Evolutionary conservation across 35 echinoderm and acorn worm genomes (phyloP).

Genomic region (Apostichopus californicus): DNA sequence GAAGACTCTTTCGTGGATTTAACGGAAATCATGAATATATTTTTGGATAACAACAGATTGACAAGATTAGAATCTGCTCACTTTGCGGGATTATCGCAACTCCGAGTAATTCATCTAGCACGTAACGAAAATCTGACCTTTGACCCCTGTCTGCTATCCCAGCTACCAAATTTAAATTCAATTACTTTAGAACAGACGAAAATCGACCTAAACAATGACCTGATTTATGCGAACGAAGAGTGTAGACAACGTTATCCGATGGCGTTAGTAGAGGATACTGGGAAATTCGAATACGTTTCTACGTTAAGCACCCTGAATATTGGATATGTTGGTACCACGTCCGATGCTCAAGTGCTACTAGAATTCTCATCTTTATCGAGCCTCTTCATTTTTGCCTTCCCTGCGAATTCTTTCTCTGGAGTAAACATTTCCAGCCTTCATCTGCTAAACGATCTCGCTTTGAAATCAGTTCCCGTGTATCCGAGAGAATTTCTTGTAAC

Average conservation of each 20-base stretch:
- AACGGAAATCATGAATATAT: neutral
- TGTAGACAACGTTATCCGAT: neutral
- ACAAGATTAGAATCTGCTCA: neutral
- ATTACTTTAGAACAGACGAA: neutral
- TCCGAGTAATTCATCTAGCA: neutral
- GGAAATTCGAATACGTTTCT: neutral
- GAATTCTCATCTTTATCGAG: neutral
- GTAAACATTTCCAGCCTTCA: neutral
- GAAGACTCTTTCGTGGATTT: neutral
- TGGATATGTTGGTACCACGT: neutral
- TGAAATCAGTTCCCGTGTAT: neutral
- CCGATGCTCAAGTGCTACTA: neutral
- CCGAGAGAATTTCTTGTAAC: constrained; percentile 2
- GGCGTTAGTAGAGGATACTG: neutral
- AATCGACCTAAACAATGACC: neutral
- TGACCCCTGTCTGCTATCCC: neutral
- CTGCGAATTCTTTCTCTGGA: neutral
- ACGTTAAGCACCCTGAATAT: neutral
- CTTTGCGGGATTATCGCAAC: neutral
- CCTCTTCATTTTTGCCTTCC: neutral
- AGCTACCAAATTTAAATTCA: neutral
- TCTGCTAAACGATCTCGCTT: neutral
- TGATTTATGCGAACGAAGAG: neutral
- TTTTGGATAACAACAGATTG: neutral
- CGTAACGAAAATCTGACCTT: neutral